Evolutionary conservation across 2,797 vertebrate species (phyloP).

Genomic region (Acrocephalus scirpaceus): DNA sequence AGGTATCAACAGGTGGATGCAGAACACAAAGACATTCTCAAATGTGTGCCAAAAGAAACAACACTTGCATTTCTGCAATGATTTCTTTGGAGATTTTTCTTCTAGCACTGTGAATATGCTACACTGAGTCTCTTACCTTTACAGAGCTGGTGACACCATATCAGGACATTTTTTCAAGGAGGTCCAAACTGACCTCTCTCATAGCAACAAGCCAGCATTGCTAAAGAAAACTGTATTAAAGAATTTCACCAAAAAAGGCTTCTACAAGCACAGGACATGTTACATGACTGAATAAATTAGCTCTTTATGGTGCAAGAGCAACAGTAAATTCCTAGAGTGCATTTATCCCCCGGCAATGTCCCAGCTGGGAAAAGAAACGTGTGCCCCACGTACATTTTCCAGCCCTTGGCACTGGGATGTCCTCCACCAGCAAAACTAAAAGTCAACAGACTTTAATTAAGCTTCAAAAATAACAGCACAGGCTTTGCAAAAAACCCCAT

Average conservation of each 20-base stretch:
- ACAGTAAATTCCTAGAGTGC: background rate
- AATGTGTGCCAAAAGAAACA: background rate
- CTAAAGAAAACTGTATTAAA: background rate
- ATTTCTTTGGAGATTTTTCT: background rate
- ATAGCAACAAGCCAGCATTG: background rate
- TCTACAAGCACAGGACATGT: background rate
- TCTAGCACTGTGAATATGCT: background rate
- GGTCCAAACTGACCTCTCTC: background rate
- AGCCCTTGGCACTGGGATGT: background rate
- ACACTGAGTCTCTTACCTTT: background rate
- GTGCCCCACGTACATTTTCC: background rate
- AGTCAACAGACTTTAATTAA: background rate
- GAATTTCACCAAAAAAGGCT: background rate
- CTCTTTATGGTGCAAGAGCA: background rate
- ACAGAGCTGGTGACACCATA: background rate
- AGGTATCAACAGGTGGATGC: background rate
- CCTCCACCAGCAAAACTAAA: background rate
- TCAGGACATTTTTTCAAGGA: background rate
- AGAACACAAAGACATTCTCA: background rate
- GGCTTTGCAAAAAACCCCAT: background rate
- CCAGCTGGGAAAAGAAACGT: background rate
- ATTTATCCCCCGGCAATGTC: background rate
- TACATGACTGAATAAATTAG: slow-evolving; percentile 5
- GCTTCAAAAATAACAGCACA: background rate
- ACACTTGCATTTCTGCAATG: background rate